Base-by-base conservation (phyloP, 2,797 vertebrate genomes). In the Tenualosa ilisha region DNA sequence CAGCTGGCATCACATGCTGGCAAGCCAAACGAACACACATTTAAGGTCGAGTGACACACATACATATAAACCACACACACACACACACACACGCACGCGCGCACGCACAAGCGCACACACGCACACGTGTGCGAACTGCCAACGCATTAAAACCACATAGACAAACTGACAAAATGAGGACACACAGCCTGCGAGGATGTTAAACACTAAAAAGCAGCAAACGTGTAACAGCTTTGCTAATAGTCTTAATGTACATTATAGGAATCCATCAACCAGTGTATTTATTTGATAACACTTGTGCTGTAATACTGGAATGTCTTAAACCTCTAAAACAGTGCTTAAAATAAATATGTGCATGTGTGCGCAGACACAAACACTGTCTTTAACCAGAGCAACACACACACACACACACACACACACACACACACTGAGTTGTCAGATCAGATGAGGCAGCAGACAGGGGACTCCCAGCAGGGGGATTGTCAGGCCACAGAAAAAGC, bases 401-500 rank as follows among this genome's bases (percentile, higher is more conserved):
- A 79, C 40, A 79, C 37, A 79, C 72, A 79, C 68, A 79, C 56
- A 81, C 53, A 51, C 81, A 75, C 51, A 86, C 83, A 81, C 17
- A 50, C n/a, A 84, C 63, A 82, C 37, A 61, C 51, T 54, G 0
- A 8, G 12, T 75, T 84, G 81, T 53, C 0, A 54, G 82, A 75
- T 46, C 40, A 82, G 75, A 82, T 83, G 12, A 83, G 75, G 81
- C 46, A 13, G 75, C 56, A 61, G 86, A 63, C 56, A 82, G 68
- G 83, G 84, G 65, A 84, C 37, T 84, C 82, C n/a, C 87, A 90
- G 83, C 83, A 81, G 87, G 88, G 65, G 83, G 82, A 75, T 54
- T 72, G 65, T 84, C 83, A 84, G 22, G n/a, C 65, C 84, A 59
- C 12, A 15, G 81, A 53, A 61, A 83, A 81, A 83, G 79, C 17